Evolutionary conservation across 2,888 invertebrate genomes (phyloP).

Genomic region (Camptogramma bilineatum): DNA sequence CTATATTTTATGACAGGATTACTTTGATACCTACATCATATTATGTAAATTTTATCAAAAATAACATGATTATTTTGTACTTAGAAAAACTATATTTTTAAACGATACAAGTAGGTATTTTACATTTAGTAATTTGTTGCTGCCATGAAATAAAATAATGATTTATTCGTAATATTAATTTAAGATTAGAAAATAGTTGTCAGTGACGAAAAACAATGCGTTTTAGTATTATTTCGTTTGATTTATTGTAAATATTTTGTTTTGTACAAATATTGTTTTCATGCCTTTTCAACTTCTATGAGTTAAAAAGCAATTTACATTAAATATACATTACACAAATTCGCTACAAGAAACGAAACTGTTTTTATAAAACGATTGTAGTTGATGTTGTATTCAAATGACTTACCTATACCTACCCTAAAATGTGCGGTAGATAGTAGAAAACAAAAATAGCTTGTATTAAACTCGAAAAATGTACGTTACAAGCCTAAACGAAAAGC

Average conservation of each 20-base stretch:
- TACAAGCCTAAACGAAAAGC: conserved; percentile 32
- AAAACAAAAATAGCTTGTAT: conserved; percentile 25
- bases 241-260: conserved; percentile 49
- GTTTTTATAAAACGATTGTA: background rate
- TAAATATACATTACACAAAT: background rate
- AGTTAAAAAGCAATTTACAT: background rate
- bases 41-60: background rate
- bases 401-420: conserved; percentile 12
- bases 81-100: background rate
- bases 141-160: conserved; percentile 30
- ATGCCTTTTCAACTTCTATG: conserved; percentile 3
- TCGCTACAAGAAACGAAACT: conserved; percentile 3
- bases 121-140: conserved; percentile 16
- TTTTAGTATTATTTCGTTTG: conserved; percentile 82
- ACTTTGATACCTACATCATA: background rate
- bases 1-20: conserved; percentile 10
- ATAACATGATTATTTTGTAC: conserved; percentile 14
- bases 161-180: conserved; percentile 26
- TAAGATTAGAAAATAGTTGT: conserved; percentile 28
- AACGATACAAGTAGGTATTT: background rate
- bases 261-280: conserved; percentile 36
- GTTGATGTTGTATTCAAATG: background rate
- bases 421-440: conserved; percentile 21
- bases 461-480: conserved; percentile 21
- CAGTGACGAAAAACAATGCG: conserved; percentile 73